phyloP scores from a whole-genome alignment of 2,888 invertebrate genomes.

The Bembecia ichneumoniformis region DNA sequence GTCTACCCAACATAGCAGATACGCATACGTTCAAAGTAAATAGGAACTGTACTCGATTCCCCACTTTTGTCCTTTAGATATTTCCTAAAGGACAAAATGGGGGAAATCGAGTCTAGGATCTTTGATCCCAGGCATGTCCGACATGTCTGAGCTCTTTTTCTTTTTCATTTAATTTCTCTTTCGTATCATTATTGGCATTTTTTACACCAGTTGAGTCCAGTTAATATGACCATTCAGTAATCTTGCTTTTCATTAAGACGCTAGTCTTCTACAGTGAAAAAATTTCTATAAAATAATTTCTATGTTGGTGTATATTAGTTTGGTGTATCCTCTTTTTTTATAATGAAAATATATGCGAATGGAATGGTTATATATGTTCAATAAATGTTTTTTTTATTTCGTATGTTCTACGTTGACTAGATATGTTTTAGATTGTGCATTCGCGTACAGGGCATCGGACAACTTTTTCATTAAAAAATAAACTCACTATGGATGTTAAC shows the following conservation, averaged over 20 bases:
- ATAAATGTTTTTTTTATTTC: constrained; percentile 37
- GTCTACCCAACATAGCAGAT: no score
- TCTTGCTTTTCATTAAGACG: constrained; percentile 11
- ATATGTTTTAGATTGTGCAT: constrained; percentile 68
- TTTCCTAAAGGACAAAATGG: no score
- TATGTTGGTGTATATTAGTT: constrained; percentile 30
- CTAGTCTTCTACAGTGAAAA: constrained; percentile 12
- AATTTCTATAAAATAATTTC: constrained; percentile 1
- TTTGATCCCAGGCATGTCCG: no score
- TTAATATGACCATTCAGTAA: background rate
- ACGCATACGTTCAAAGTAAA: no score
- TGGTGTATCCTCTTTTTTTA: constrained; percentile 29
- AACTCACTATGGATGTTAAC: constrained; percentile 55
- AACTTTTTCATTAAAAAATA: constrained; percentile 49
- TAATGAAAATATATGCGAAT: constrained; percentile 62
- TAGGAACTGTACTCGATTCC: no score
- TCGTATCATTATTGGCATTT: no score
- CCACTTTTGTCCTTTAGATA: no score
- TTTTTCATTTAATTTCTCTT: no score
- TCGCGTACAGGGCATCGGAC: constrained; percentile 41
- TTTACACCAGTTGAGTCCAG: background rate
- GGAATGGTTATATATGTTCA: constrained; percentile 45
- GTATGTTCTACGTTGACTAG: constrained; percentile 64
- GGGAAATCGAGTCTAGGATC: no score
- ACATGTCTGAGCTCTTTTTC: no score